Base-by-base conservation (phyloP, 2,888 invertebrate genomes). In the Tipula lateralis region DNA sequence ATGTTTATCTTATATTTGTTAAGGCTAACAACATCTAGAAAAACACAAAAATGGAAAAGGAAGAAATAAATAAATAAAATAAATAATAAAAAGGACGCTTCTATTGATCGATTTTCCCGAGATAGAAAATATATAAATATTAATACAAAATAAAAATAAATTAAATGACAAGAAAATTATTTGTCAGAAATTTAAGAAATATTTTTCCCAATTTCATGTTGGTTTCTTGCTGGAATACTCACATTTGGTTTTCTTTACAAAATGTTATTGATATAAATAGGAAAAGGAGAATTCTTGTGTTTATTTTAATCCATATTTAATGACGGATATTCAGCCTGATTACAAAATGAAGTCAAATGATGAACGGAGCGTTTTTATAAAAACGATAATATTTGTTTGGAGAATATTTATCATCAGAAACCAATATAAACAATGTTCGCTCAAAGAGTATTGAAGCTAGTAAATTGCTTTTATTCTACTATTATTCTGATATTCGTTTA, bases 1-100 rank as follows among this genome's bases (percentile, higher is more conserved):
- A 66, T 24, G 44, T 44, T 6, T 3, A 24, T 66, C 9, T 66
- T 66, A 66, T 66, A 24, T 66, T 66, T 66, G 66, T 24, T 66
- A 66, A 66, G 66, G 66, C 66, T 66, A 66, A 66, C 44, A 66
- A 66, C 44, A 66, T 66, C 24, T 24, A 66, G 66, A 66, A 66
- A 66, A 66, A 24, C 66, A 66, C 6, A 66, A 66, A n/a, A 66
- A 9, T 66, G 19, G 24, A 66, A 66, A 12, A 24, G 66, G 24
- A 66, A 66, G 1, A 24, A 66, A 66, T 24, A 50, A 50, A 50
- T 50, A 66, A 66, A 66, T 66, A 66, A 66, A 66, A 66, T 24
- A 66, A 50, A 16, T 66, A 66, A 66, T 24, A 66, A 66, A 66
- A 24, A 66, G 66, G 66, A 66, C 66, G 66, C 66, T 66, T 66